Evolutionary conservation across 2,888 invertebrate species (phyloP).

Genomic region (Siphonodentalium dalli): DNA sequence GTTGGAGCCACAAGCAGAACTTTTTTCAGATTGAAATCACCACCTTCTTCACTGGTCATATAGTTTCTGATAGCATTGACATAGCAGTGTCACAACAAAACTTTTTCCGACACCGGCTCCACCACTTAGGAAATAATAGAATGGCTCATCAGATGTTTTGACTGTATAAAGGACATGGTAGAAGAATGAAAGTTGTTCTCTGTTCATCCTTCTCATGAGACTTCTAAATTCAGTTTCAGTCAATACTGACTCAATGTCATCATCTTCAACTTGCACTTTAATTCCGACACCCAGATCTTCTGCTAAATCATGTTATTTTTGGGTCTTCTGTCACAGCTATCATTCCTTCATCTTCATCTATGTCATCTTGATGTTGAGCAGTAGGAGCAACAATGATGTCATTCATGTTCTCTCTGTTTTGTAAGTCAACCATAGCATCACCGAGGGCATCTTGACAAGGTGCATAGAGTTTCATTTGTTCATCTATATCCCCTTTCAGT

Average conservation of each 20-base stretch:
- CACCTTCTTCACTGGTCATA: not conserved
- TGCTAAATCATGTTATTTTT: constrained; percentile 13
- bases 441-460: no score
- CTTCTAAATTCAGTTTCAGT: constrained; percentile 16
- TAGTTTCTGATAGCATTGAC: constrained; percentile 12
- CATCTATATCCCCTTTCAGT: not conserved
- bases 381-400: no score
- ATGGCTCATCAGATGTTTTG: constrained; percentile 21
- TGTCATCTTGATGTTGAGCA: constrained; percentile 14
- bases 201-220: constrained; percentile 20
- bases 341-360: constrained; percentile 6
- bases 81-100: constrained; percentile 14
- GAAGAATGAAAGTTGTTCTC: constrained; percentile 23
- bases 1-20: constrained; percentile 22
- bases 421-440: no score
- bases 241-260: constrained; percentile 7
- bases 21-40: not conserved
- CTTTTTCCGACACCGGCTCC: constrained; percentile 35
- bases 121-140: constrained; percentile 29
- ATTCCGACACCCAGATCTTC: constrained; percentile 19
- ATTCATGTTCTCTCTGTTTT: no score
- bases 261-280: constrained; percentile 11
- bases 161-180: constrained; percentile 17
- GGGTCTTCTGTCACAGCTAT: not conserved
- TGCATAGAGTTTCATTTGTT: no score